Conservation (phyloP, 2,113 vertebrate species). For the Pseudonaja textilis region DNA sequence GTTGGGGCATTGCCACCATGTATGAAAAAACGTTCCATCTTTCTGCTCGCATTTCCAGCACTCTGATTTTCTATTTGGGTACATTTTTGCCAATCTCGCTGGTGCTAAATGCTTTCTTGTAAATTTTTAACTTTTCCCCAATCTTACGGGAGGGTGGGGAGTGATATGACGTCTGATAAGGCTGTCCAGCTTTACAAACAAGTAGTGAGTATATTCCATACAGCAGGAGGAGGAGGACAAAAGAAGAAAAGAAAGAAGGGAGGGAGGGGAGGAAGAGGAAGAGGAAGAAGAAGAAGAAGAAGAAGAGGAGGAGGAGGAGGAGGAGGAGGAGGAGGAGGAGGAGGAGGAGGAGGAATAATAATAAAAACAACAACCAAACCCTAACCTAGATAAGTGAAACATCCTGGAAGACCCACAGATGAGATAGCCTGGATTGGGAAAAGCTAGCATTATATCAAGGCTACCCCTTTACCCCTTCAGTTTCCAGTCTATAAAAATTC, state of each 20-base stretch:
- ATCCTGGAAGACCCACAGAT: background rate
- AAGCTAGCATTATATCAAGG: background rate
- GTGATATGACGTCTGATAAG: background rate
- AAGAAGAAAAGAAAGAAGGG: no score
- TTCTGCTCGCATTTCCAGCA: no score
- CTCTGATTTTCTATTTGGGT: no score
- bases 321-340: fast-evolving
- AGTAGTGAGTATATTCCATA: background rate
- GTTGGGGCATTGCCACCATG: no score
- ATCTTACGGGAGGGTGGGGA: background rate
- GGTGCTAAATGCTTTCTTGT: background rate
- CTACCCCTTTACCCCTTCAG: no score
- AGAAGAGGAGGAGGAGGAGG: background rate
- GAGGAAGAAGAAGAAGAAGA: fast-evolving
- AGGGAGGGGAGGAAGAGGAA: no score
- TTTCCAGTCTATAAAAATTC: no score
- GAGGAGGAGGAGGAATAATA: background rate
- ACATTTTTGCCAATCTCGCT: no score
- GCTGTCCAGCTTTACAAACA: background rate
- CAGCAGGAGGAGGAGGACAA: fast-evolving
- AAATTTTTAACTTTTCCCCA: background rate
- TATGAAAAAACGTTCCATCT: no score
- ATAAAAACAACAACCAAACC: background rate
- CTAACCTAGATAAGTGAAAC: background rate
- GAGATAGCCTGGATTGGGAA: background rate